These are phyloP conservation scores for Tokudaia muenninki DNA, from an alignment of 2,797 vertebrate genomes.

Conservation along the genomic window DNA sequence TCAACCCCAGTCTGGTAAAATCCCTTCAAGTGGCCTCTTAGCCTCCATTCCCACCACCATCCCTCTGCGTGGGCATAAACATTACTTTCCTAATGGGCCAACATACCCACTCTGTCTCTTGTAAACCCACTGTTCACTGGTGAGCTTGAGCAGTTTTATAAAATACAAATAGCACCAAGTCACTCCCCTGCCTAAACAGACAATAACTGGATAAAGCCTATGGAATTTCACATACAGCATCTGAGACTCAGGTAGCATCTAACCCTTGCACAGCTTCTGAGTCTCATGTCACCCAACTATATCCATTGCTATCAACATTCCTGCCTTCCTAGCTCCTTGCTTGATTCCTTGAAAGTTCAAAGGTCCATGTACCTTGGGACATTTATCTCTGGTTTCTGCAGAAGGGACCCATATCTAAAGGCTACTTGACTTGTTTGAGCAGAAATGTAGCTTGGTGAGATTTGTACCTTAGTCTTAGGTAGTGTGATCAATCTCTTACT, in stretches of 20 bases:
- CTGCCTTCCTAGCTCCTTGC: not conserved
- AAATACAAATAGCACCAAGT: not conserved
- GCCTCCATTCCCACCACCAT: not conserved
- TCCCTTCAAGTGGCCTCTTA: not conserved
- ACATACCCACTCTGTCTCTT: not conserved
- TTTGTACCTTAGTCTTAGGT: not conserved
- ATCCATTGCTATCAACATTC: not conserved
- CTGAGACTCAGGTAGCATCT: not conserved
- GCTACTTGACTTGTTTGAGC: not conserved
- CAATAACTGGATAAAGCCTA: not conserved
- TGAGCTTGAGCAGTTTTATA: not conserved
- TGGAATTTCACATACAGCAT: not conserved
- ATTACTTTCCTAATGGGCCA: not conserved
- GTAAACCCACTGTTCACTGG: not conserved
- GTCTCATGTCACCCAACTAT: not conserved
- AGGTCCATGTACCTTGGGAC: not conserved
- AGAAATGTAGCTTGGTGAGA: not conserved
- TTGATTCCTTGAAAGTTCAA: conserved; percentile 6
- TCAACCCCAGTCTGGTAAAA: not conserved
- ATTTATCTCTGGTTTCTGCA: not conserved
- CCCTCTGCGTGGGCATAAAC: not conserved
- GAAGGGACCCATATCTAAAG: not conserved
- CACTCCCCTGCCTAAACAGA: not conserved
- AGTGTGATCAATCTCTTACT: not conserved
- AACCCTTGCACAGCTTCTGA: not conserved